Conservation (phyloP, 2,888 invertebrate species). For the Morpho helenor region DNA sequence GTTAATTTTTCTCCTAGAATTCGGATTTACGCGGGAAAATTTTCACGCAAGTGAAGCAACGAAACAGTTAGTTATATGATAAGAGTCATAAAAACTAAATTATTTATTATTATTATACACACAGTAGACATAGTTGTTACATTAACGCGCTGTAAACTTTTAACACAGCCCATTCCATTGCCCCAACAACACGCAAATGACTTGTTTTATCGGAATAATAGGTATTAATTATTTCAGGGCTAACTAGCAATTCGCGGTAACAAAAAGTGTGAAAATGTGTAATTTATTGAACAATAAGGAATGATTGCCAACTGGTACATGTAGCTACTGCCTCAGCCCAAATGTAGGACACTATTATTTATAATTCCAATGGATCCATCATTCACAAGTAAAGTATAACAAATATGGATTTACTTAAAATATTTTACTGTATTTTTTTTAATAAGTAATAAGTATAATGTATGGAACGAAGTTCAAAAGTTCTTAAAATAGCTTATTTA, state of each 20-base stretch:
- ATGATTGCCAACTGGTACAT: slow-evolving; percentile 42
- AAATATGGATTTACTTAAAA: neutral
- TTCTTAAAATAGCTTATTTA: too few species aligned
- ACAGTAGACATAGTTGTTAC: slow-evolving; percentile 37
- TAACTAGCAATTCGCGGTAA: slow-evolving; percentile 21
- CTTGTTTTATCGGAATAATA: neutral
- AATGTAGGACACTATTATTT: neutral
- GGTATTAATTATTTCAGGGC: slow-evolving; percentile 48
- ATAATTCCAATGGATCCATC: too few species aligned
- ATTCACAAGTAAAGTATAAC: neutral
- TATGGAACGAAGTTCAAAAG: too few species aligned
- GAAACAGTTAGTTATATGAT: neutral
- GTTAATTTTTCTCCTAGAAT: too few species aligned
- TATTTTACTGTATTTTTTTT: too few species aligned
- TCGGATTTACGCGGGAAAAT: too few species aligned
- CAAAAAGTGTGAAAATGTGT: slow-evolving; percentile 8
- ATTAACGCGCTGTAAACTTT: slow-evolving; percentile 44
- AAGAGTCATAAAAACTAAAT: neutral
- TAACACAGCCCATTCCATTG: slow-evolving; percentile 60
- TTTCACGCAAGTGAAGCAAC: too few species aligned
- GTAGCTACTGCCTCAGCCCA: slow-evolving; percentile 1
- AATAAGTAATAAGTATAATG: too few species aligned
- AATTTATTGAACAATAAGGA: slow-evolving; percentile 42
- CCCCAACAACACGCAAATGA: slow-evolving; percentile 5
- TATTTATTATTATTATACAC: slow-evolving; percentile 26